Evolutionary conservation across 2,797 vertebrate genomes (phyloP), one percentile per base, ranked within the genome.

Genomic region (Hafferia zeledoni): DNA sequence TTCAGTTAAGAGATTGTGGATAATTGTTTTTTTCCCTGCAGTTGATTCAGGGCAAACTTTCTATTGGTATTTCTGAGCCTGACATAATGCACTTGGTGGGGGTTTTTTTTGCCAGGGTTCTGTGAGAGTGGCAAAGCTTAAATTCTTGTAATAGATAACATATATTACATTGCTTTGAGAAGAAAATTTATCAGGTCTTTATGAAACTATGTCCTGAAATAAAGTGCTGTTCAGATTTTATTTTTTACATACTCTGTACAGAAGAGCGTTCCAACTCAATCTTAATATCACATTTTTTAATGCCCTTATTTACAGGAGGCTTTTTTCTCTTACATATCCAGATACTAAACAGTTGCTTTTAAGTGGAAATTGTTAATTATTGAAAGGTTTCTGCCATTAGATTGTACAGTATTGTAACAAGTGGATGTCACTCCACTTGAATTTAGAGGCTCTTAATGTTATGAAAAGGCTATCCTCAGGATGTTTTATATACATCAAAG

Each of bases 401-500:
- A 61, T 83, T 50, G 76, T 72, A 47, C 33, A 52, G 41, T 56
- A 65, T 13, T 92, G 56, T 89, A 72, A 86, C 33, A 82, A 83
- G n/a, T 94, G 30, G 6, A 2, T 94, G 52, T 89, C 15, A 9
- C 70, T 94, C 64, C 74, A 6, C 71, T 75, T 92, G n/a, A 86
- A 71, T 94, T 89, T 94, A 83, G 82, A 86, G 24, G n/a, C 43
- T 28, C 33, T 93, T 94, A 89, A 68, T 87, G 37, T 78, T 94
- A 83, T 24, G 72, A 64, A 80, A 80, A 77, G 46, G 61, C 24
- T 93, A 81, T 94, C 35, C 30, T 93, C 46, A 72, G 89, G 79
- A 86, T 78, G 65, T 78, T 96, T 83, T 92, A 65, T 90, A 55
- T 94, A 81, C 81, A 83, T 74, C 39, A 78, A 87, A 94, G 69